Percentiles rank a stretch among this genome's conserved stretches.
Conservation (phyloP, 2,113 vertebrate species). For the Bucco capensis region DNA sequence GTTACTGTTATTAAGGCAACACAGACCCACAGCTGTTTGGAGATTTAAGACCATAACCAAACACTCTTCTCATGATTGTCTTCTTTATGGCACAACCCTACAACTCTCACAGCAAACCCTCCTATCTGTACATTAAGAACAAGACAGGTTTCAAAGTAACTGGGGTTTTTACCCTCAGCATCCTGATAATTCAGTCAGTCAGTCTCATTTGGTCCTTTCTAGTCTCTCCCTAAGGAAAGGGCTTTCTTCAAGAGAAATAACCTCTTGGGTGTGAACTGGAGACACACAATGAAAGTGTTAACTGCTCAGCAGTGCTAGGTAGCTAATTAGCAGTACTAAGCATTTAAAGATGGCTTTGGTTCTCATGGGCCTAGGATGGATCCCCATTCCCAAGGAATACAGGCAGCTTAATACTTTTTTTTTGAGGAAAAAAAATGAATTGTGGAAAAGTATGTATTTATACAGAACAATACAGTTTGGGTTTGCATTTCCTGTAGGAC, state of each 20-base stretch:
- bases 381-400: neutral
- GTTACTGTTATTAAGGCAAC: neutral
- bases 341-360: slow-evolving; percentile 33
- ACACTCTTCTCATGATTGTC: neutral
- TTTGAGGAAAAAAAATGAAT: neutral
- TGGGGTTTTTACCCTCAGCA: neutral
- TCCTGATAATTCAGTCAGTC: neutral
- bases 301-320: neutral
- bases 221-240: neutral
- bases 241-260: neutral
- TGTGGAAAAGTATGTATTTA: neutral
- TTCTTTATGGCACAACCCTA: neutral
- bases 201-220: neutral
- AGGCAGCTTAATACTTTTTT: neutral
- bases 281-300: slow-evolving; percentile 43
- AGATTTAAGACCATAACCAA: neutral
- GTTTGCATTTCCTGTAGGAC: neutral
- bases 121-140: neutral
- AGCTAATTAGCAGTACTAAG: slow-evolving; percentile 37
- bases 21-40: neutral
- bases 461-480: neutral
- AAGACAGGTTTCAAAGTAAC: neutral
- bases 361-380: neutral
- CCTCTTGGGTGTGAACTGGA: slow-evolving; percentile 1
- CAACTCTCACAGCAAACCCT: neutral